A percentile compares a stretch with the other conserved stretches of the same genome.
These are phyloP conservation scores for Anarrhichthys ocellatus DNA, from an alignment of 2,113 vertebrate species.

Conservation along the genomic window DNA sequence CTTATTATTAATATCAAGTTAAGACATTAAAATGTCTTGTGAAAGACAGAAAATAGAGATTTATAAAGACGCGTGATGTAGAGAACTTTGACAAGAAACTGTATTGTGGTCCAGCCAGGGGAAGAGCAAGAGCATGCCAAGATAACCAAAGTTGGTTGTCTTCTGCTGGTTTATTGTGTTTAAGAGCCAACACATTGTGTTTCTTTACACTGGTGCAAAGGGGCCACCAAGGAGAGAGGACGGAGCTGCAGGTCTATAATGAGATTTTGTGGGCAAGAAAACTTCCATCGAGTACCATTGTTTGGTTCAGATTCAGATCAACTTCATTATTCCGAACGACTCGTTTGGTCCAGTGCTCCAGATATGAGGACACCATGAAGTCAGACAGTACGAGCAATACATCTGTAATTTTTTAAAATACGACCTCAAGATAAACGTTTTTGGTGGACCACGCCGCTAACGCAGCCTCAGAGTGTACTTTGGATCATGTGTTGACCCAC, in stretches of 20 bases:
- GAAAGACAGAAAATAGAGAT: conserved; percentile 46
- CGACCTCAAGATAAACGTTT: no score
- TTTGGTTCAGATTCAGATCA: neutral
- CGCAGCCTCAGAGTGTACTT: conserved; percentile 12
- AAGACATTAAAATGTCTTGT: conserved; percentile 28
- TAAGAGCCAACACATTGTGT: neutral
- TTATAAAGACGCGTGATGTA: conserved; percentile 25
- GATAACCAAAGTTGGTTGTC: neutral
- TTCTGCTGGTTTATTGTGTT: neutral
- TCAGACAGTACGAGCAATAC: neutral
- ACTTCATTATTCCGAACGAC: no score
- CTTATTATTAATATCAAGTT: neutral
- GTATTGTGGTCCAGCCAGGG: conserved; percentile 6
- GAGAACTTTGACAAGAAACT: conserved; percentile 33
- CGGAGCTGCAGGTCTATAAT: neutral
- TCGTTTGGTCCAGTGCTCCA: neutral
- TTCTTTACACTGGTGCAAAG: neutral
- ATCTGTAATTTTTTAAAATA: neutral
- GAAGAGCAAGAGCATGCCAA: neutral
- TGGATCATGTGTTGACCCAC: conserved; percentile 4
- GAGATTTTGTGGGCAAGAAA: neutral
- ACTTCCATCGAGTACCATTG: neutral
- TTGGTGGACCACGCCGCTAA: no score
- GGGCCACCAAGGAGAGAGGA: neutral
- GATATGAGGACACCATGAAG: neutral